These are phyloP conservation scores for Hirtodrosophila confusa DNA, from an alignment of 2,888 invertebrate species.

Conservation along the genomic window DNA sequence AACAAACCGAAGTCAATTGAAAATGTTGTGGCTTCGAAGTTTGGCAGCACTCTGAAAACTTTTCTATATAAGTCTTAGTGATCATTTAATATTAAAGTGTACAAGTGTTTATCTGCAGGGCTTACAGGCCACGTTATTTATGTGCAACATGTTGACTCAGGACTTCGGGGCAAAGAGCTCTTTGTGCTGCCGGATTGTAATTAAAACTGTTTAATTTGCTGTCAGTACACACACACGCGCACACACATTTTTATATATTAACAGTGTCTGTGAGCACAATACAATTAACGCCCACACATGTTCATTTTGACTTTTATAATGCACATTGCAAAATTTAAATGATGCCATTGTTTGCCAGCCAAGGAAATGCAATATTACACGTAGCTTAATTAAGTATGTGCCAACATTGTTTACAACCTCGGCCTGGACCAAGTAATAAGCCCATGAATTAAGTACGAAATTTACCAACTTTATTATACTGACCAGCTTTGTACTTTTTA, in stretches of 20 bases:
- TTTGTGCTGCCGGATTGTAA: constrained; percentile 45
- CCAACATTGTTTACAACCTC: too few species aligned
- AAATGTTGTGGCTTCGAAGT: too few species aligned
- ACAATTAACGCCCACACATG: constrained; percentile 40
- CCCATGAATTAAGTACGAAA: too few species aligned
- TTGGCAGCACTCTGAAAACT: too few species aligned
- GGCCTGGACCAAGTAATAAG: too few species aligned
- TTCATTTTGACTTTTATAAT: constrained; percentile 24
- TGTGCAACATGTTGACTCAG: too few species aligned
- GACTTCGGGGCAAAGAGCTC: too few species aligned
- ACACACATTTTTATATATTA: not conserved
- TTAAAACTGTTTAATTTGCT: constrained; percentile 65
- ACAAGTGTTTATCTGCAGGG: not conserved
- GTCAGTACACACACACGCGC: constrained; percentile 27
- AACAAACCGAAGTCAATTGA: too few species aligned
- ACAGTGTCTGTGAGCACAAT: constrained; percentile 35
- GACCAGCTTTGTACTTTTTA: too few species aligned
- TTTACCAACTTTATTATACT: too few species aligned
- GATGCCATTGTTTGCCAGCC: constrained; percentile 9
- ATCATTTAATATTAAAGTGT: not conserved
- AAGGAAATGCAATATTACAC: constrained; percentile 6
- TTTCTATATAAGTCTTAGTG: too few species aligned
- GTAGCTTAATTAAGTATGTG: constrained; percentile 23
- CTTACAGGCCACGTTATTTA: too few species aligned
- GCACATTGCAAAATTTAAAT: constrained; percentile 24